Conservation (phyloP, 1,140 invertebrate species). For the Brachionus paranguensis region DNA sequence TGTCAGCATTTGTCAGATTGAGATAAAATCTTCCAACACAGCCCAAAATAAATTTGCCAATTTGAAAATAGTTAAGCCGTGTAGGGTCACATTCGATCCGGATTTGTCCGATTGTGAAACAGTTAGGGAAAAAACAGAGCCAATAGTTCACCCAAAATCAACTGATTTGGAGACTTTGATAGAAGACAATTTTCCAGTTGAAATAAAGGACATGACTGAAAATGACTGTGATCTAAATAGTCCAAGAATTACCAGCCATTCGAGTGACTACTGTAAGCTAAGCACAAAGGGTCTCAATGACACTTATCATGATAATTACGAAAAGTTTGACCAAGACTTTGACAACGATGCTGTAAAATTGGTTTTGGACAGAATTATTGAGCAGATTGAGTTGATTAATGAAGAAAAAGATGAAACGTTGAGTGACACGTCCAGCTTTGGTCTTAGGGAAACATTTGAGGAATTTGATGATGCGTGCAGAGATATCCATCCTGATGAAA, state of each 20-base stretch:
- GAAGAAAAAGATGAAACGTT: not conserved
- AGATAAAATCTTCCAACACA: not conserved
- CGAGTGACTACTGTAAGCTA: slow-evolving; percentile 2
- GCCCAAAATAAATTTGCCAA: not conserved
- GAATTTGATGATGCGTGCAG: not conserved
- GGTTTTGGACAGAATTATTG: not conserved
- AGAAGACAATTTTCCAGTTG: not conserved
- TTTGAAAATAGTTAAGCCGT: slow-evolving; percentile 14
- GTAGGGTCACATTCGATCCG: not conserved
- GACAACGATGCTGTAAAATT: not conserved
- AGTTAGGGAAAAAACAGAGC: not conserved
- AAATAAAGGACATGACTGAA: slow-evolving; percentile 10
- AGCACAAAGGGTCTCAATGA: not conserved
- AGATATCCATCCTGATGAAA: not conserved
- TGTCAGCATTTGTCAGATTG: slow-evolving; percentile 6
- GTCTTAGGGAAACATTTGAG: not conserved
- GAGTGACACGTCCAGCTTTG: not conserved
- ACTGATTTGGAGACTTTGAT: slow-evolving; percentile 15
- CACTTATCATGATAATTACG: not conserved
- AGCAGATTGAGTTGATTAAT: not conserved
- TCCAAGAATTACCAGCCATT: not conserved
- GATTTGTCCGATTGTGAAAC: not conserved
- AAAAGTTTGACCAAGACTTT: not conserved
- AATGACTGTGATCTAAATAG: slow-evolving; percentile 29
- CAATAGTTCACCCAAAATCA: not conserved